Evolutionary conservation across 2,888 invertebrate species (phyloP), one percentile per base, ranked within the genome.

Genomic region (Catotricha subobsoleta): DNA sequence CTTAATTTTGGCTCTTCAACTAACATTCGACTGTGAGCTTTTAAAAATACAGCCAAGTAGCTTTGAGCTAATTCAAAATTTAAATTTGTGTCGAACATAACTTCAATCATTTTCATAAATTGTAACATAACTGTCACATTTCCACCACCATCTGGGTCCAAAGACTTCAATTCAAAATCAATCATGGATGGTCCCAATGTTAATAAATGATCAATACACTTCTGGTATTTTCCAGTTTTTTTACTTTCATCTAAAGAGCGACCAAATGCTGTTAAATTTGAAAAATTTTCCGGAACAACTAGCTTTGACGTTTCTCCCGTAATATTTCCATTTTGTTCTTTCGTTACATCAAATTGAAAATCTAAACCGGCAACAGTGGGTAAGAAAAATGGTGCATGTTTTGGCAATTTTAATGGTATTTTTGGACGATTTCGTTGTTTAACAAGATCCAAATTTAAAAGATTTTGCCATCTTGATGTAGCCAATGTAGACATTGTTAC

Each of bases 301-400:
- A 79, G 50, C 53, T 71, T 73, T 6, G 69, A 70, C 6, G 23
- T 16, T 27, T 27, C 28, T 12, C 15, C 35, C 2, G 16, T 20
- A 18, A 27, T 19, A 4, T 34, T 18, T 5, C 47, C 43, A 9
- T 52, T 48, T 21, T 64, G 62, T 1, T 62, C 59, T 0, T 45
- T 35, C 0, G 47, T 48, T 42, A 67, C 61, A 56, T 83, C 84
- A 58, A 95, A 95, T 56, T 80, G 76, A 6, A 87, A 62, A 50
- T 83, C 76, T 15, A 91, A 65, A 2, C 84, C 80, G 0, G 87
- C 74, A 42, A 92, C 69, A 0, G 94, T 92, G 0, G 95, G 92
- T 39, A 97, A 65, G 58, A 98, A 97, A 67, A 98, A 98, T 0
- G 97, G 97, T 0, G 92, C 95, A 1, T 80, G 74, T 61, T 87